phyloP scores from a whole-genome alignment of 2,113 vertebrate genomes.

The Camelus bactrianus region DNA sequence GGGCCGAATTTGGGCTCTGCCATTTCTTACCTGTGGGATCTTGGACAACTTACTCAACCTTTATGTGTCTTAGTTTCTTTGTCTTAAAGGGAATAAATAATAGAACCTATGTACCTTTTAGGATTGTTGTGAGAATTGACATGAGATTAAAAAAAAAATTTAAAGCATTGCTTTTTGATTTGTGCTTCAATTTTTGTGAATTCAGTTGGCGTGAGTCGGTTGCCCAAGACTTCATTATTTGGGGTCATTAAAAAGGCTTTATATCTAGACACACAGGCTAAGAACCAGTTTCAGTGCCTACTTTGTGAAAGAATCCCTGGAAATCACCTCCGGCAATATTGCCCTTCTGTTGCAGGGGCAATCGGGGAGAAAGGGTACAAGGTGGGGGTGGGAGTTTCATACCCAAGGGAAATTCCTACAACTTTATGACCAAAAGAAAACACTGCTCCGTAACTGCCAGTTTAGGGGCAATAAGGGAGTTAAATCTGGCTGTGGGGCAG shows the following conservation, averaged over 20 bases:
- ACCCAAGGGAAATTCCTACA: not conserved
- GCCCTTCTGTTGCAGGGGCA: not conserved
- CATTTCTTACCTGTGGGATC: not conserved
- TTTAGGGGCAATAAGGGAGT: not conserved
- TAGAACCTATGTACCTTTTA: not conserved
- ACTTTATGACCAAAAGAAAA: not conserved
- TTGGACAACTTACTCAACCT: not conserved
- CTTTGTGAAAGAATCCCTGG: not conserved
- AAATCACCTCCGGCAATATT: not conserved
- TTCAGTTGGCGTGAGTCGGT: not conserved
- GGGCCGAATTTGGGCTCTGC: not conserved
- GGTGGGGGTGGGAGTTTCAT: not conserved
- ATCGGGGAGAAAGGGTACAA: not conserved
- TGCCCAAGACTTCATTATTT: not conserved
- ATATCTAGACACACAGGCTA: not conserved
- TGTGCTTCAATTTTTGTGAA: not conserved
- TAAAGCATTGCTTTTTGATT: not conserved
- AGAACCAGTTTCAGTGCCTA: not conserved
- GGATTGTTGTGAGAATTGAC: not conserved
- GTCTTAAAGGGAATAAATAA: not conserved
- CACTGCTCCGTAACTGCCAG: not conserved
- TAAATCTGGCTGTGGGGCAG: not conserved
- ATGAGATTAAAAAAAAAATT: not conserved
- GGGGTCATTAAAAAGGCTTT: not conserved
- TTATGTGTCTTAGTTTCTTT: not conserved